Conservation (phyloP, 2,797 vertebrate genomes). For the Clarias platycephalus region DNA sequence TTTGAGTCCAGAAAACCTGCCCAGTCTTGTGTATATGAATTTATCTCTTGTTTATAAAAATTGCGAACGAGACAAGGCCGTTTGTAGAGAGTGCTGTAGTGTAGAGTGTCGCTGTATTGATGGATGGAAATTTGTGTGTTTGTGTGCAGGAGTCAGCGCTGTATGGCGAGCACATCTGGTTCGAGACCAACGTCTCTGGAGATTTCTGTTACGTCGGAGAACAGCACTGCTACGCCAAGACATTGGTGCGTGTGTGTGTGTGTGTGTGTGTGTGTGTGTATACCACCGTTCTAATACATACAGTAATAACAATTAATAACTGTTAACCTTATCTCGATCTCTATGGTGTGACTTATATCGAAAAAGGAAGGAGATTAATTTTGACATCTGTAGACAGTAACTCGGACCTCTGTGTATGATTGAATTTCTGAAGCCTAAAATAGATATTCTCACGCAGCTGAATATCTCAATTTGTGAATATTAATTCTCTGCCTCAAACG, state of each 20-base stretch:
- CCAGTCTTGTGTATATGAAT: neutral
- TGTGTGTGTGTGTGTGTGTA: no score
- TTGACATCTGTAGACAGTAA: neutral
- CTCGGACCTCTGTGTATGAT: neutral
- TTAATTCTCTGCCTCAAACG: neutral
- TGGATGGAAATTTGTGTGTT: constrained; percentile 11
- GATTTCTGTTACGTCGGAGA: constrained; percentile 95
- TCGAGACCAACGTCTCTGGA: constrained; percentile 89
- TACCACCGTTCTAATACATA: neutral
- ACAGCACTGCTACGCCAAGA: constrained; percentile 89
- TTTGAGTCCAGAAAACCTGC: neutral
- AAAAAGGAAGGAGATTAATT: neutral
- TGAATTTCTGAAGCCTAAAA: neutral
- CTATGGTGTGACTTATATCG: neutral
- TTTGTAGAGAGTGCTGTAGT: neutral
- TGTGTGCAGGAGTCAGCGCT: constrained; percentile 81
- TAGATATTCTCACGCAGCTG: neutral
- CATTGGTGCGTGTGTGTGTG: constrained; percentile 76
- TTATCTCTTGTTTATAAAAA: neutral
- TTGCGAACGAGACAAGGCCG: neutral
- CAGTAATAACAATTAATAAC: neutral
- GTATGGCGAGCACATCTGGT: constrained; percentile 95
- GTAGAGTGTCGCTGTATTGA: neutral
- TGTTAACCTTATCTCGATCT: no score
- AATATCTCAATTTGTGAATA: neutral